Base-by-base conservation (phyloP, 1,140 invertebrate species). In the Zaprionus gabonicus region DNA sequence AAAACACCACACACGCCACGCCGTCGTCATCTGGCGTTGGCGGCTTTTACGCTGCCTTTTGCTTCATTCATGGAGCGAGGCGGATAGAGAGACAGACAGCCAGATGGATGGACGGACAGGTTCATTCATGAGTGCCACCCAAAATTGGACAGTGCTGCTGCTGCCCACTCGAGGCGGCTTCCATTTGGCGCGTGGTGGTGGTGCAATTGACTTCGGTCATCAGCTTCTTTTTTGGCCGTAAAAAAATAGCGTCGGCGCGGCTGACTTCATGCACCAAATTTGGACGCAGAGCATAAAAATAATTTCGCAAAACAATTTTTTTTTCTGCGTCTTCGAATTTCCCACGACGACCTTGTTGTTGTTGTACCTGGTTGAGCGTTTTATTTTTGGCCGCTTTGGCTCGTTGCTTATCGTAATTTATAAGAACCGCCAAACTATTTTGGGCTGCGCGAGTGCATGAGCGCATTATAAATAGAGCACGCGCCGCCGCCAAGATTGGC, bases 391-490 rank as follows among this genome's bases (percentile, higher is more conserved):
- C 59, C 49, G 38, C 71, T 53, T 63, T 63, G 75, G 66, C 71
- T 72, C 80, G 76, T 80, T 81, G 80, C 80, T 67, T 65, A 73
- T 81, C 71, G 85, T 82, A 90, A 90, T 90, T 90, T 90, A 90
- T 91, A 91, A 34, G 31, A 34, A 74, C 82, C 86, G 85, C 81
- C 81, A 81, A 85, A 82, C 86, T 90, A 90, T 90, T 85, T 90
- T 80, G 77, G 81, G 64, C 62, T 68, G 56, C 65, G 44, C 64
- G 56, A 41, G 17, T 76, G 76, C 73, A 66, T 59, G 77, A 71
- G 74, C 71, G 76, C 74, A 73, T 49, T 88, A 90, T 81, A 90
- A 88, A 88, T 88, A 88, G 84, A 88, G 84, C 84, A 88, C 84
- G 84, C 84, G 84, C 84, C 84, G 81, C 71, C 78, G 70, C 65